Evolutionary conservation across 2,888 invertebrate genomes (phyloP).

Genomic region (Xanthorhoe designata): DNA sequence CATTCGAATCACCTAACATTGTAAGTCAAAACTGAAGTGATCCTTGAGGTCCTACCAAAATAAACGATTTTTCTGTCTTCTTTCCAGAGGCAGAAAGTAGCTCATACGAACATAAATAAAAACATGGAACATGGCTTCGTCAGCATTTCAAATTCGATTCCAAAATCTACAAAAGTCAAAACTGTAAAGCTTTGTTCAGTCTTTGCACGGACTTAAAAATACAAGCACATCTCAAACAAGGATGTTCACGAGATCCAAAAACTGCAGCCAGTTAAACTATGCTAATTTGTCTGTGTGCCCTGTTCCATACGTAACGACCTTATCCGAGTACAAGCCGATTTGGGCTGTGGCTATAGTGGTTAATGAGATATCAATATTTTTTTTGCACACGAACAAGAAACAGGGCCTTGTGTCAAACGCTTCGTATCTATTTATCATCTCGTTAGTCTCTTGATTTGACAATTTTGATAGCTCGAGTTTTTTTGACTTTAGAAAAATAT

Average conservation of each 20-base stretch:
- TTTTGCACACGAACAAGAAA: neutral
- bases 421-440: no score
- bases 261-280: conserved; percentile 36
- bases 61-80: no score
- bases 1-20: no score
- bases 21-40: no score
- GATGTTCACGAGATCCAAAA: conserved; percentile 17
- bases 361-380: conserved; percentile 9
- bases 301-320: conserved; percentile 36
- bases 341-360: conserved; percentile 14
- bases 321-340: conserved; percentile 26
- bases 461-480: no score
- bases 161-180: no score
- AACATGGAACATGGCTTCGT: neutral
- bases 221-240: conserved; percentile 5
- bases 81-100: no score
- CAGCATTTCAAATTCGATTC: neutral
- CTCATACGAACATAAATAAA: neutral
- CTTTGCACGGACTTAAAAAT: neutral
- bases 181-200: neutral
- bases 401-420: no score
- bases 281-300: conserved; percentile 42
- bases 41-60: no score
- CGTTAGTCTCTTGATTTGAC: no score
- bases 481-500: no score